A percentile compares a stretch with the other conserved stretches of the same genome.
Conservation (phyloP, 2,888 invertebrate species). For the Eucera pruinosa region DNA sequence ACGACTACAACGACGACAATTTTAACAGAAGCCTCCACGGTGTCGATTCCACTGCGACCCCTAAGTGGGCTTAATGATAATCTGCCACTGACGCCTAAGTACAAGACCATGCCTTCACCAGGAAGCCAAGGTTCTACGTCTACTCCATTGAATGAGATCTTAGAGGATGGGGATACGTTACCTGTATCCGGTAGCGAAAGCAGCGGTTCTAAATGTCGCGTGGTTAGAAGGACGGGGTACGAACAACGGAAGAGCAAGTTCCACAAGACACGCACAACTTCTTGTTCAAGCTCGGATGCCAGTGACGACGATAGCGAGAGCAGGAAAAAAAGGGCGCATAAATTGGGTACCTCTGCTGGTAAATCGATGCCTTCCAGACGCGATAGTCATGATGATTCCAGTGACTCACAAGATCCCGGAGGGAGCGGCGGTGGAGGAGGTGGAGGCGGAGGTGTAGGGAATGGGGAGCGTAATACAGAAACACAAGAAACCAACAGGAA, state of each 20-base stretch:
- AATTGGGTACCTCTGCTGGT: constrained; percentile 87
- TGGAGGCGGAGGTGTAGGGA: constrained; percentile 77
- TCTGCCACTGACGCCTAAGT: constrained; percentile 83
- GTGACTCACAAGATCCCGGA: constrained; percentile 92
- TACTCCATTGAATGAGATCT: constrained; percentile 87
- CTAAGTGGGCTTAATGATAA: constrained; percentile 73
- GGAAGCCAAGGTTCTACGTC: constrained; percentile 81
- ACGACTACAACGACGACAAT: constrained; percentile 83
- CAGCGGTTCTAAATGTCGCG: constrained; percentile 71
- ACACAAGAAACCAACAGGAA: constrained; percentile 65
- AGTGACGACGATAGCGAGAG: constrained; percentile 94
- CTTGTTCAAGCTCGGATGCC: constrained; percentile 97
- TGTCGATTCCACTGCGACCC: constrained; percentile 85
- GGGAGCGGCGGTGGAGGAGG: constrained; percentile 80
- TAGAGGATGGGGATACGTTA: constrained; percentile 87
- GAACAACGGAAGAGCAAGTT: constrained; percentile 89
- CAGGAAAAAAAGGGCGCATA: constrained; percentile 92
- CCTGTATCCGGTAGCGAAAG: constrained; percentile 54
- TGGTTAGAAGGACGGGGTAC: constrained; percentile 81
- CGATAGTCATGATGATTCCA: constrained; percentile 94
- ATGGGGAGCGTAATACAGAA: constrained; percentile 71
- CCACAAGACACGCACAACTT: constrained; percentile 91
- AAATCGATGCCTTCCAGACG: constrained; percentile 88
- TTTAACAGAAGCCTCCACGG: constrained; percentile 86
- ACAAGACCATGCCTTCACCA: constrained; percentile 87